Conservation (phyloP, 2,113 vertebrate genomes). For the Spheniscus mendiculus region DNA sequence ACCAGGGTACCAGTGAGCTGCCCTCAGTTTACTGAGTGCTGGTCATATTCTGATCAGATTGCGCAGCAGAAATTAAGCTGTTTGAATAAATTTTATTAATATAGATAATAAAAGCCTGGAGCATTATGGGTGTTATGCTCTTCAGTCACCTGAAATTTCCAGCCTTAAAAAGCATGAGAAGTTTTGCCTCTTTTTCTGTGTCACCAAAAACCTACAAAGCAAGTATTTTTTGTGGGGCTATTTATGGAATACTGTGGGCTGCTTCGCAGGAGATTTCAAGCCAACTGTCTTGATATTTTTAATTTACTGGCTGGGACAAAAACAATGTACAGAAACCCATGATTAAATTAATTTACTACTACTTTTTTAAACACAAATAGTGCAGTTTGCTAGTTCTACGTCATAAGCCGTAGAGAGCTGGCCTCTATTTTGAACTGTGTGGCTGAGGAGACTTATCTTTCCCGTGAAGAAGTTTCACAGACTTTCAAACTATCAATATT, state of each 20-base stretch:
- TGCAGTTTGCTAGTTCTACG: not conserved
- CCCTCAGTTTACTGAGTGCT: not conserved
- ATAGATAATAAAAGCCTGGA: not conserved
- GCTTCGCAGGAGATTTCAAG: not conserved
- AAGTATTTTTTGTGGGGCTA: not conserved
- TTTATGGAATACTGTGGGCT: slow-evolving; percentile 31
- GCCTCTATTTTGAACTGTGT: not conserved
- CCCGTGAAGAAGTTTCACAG: not conserved
- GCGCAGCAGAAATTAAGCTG: not conserved
- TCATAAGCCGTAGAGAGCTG: not conserved
- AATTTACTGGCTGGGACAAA: not conserved
- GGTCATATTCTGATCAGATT: not conserved
- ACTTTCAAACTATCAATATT: not conserved
- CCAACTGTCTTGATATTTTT: slow-evolving; percentile 23
- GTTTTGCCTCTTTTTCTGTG: not conserved
- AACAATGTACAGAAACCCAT: not conserved
- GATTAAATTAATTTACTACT: slow-evolving; percentile 4
- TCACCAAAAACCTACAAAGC: not conserved
- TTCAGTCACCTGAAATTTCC: not conserved
- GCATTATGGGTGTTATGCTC: not conserved
- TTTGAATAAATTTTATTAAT: not conserved
- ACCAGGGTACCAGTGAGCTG: not conserved
- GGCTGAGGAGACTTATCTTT: not conserved
- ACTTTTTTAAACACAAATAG: not conserved
- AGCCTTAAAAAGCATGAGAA: not conserved